Evolutionary conservation across 53 echinoderm and acorn worm species (phyloP).

Genomic region (Luidia sarsii): DNA sequence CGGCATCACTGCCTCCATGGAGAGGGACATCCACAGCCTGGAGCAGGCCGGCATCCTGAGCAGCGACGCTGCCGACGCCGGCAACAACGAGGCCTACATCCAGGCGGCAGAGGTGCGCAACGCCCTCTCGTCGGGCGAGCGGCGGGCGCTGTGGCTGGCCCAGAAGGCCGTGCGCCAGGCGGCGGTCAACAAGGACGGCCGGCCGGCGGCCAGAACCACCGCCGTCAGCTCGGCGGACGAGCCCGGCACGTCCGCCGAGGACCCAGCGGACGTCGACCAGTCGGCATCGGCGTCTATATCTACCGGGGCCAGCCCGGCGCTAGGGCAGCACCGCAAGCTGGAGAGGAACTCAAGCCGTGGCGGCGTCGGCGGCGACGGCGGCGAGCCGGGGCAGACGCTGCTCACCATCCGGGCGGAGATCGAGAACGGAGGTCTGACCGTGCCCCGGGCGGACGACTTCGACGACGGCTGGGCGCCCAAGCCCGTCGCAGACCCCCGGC

Average conservation of each 20-base stretch:
- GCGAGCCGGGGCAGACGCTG: neutral
- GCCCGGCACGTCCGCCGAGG: neutral
- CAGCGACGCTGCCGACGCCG: slow-evolving; percentile 25
- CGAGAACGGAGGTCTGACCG: slow-evolving; percentile 28
- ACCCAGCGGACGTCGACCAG: slow-evolving; percentile 10
- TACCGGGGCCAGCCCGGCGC: too few species aligned
- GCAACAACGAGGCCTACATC: slow-evolving; percentile 71
- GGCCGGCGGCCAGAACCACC: neutral
- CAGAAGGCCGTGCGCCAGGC: slow-evolving; percentile 23
- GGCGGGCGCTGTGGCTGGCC: slow-evolving; percentile 80
- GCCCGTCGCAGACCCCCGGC: neutral
- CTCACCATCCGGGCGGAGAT: slow-evolving; percentile 59
- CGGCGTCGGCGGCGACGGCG: neutral
- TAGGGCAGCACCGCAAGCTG: slow-evolving; percentile 28
- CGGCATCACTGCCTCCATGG: slow-evolving; percentile 53
- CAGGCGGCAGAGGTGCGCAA: slow-evolving; percentile 58
- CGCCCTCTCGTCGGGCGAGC: slow-evolving; percentile 75
- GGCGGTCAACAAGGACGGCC: neutral
- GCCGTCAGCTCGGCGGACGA: too few species aligned
- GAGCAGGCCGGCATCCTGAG: slow-evolving; percentile 5
- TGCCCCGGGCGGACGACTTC: neutral
- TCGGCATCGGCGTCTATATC: too few species aligned
- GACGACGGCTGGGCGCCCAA: neutral
- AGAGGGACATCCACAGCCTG: slow-evolving; percentile 16
- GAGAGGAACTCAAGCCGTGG: slow-evolving; percentile 11